These are phyloP conservation scores for Pantherophis alleghaniensis DNA, from an alignment of 2,797 vertebrate species.

Conservation along the genomic window DNA sequence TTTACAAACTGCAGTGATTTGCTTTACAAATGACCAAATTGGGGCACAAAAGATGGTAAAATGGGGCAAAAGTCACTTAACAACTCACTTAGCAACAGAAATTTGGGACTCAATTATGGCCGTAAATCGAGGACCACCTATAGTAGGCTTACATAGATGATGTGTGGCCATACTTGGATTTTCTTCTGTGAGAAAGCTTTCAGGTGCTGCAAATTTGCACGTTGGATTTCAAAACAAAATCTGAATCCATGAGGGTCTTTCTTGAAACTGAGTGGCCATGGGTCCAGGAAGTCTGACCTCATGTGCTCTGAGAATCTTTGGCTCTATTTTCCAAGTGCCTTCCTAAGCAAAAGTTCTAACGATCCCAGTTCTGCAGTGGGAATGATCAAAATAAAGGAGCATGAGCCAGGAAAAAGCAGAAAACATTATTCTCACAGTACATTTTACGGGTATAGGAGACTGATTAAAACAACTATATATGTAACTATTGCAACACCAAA, in stretches of 20 bases:
- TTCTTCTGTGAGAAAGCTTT: not conserved
- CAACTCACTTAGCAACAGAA: not conserved
- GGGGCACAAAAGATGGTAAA: not conserved
- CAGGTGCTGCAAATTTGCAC: not conserved
- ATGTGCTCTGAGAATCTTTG: not conserved
- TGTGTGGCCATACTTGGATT: not conserved
- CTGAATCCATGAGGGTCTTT: not conserved
- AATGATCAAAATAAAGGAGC: not conserved
- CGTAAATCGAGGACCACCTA: not conserved
- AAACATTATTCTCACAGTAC: conserved; percentile 3
- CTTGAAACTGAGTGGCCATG: not conserved
- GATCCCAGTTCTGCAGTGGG: not conserved
- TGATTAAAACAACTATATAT: not conserved
- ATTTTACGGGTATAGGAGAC: not conserved
- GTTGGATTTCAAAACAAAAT: not conserved
- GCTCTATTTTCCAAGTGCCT: not conserved
- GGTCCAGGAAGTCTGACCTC: not conserved
- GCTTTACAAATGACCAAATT: not conserved
- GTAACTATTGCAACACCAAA: not conserved
- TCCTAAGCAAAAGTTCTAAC: conserved; percentile 15
- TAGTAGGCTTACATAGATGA: not conserved
- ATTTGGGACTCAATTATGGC: not conserved
- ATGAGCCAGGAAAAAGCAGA: conserved; percentile 26
- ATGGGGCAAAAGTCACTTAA: not conserved
- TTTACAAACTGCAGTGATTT: not conserved